Evolutionary conservation across 2,797 vertebrate species (phyloP), one percentile per base, ranked within the genome.

Genomic region (Rhadinocentrus ornatus): DNA sequence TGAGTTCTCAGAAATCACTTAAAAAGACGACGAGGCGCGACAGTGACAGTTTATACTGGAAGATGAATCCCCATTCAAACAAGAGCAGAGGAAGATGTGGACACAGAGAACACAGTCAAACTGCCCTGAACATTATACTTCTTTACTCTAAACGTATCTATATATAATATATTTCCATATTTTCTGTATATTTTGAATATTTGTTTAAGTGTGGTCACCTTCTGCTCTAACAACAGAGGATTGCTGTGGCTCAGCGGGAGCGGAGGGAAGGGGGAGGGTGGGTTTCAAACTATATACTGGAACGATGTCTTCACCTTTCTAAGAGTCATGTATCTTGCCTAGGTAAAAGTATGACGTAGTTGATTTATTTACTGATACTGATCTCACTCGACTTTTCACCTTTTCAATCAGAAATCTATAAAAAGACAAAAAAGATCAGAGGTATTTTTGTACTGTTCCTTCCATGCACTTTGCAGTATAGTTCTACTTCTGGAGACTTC

Each of bases 141-240:
- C 91, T 81, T 86, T 91, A 91, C 90, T 93, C 89, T 93, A 88
- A 90, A 88, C 86, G 78, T 93, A 94, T 93, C 87, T 94, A 93
- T 50, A 81, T 95, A 94, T 94, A 93, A 90, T 92, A 93, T 92
- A 93, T 93, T 95, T 94, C 86, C 94, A 93, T 61, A 84, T 94
- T 93, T 95, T 92, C 89, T 96, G 94, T 96, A 94, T 94, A 95
- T 95, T 96, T 95, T 95, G 93, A 94, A 93, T 95, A 93, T 95
- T 94, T 92, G 89, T 94, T 95, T 94, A 92, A 92, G 88, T 94
- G 93, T 95, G 92, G 86, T 92, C 92, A 93, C 93, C 87, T 89
- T 83, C 82, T 86, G 79, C 83, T 89, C 77, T 84, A 69, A 69
- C 68, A 70, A 78, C 80, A 78, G 82, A 81, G 86, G 83, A 82